These are phyloP conservation scores for Morinoia aosen DNA, from an alignment of 2,888 invertebrate genomes.

Conservation along the genomic window DNA sequence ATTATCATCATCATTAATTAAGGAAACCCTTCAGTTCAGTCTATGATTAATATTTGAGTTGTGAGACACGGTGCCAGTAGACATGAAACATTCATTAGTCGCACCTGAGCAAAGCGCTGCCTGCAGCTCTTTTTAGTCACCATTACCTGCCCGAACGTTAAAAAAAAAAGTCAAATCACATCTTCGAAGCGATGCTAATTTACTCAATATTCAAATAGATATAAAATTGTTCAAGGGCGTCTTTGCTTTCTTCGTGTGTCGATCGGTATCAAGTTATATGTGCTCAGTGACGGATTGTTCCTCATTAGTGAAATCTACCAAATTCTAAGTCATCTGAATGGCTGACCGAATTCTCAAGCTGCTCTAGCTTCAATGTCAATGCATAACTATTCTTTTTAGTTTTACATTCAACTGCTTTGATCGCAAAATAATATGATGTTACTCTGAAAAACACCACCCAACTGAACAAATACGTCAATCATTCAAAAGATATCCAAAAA, in stretches of 20 bases:
- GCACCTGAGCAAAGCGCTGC: background rate
- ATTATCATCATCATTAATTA: constrained; percentile 52
- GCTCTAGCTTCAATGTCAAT: background rate
- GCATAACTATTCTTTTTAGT: background rate
- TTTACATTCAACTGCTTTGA: too few species aligned
- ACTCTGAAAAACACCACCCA: background rate
- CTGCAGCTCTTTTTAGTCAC: background rate
- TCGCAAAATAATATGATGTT: background rate
- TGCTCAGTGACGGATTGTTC: too few species aligned
- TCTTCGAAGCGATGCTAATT: background rate
- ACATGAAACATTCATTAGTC: background rate
- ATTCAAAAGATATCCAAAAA: too few species aligned
- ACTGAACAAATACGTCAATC: background rate
- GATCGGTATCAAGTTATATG: too few species aligned
- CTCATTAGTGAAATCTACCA: too few species aligned
- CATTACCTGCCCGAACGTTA: background rate
- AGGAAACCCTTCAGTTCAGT: background rate
- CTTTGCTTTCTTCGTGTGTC: too few species aligned
- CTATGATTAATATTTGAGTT: constrained; percentile 38
- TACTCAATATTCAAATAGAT: background rate
- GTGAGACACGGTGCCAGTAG: background rate
- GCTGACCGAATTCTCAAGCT: background rate
- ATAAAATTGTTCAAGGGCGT: too few species aligned
- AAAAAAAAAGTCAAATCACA: background rate
- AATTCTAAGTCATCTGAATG: background rate